Evolutionary conservation across 1,140 invertebrate genomes (phyloP).

Genomic region (Portunus trituberculatus): DNA sequence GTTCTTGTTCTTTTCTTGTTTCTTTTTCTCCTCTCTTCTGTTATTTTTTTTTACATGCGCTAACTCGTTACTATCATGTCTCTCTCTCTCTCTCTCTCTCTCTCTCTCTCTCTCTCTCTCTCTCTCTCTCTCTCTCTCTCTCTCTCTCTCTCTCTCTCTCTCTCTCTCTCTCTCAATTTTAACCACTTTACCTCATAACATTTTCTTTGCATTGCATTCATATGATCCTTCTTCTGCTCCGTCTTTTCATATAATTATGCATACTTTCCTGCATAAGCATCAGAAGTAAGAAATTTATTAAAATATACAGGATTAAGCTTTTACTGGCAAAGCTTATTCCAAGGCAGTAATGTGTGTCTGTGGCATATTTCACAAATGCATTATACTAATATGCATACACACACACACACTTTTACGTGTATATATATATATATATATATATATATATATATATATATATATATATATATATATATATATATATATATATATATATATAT

Average conservation of each 20-base stretch:
- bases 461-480: conserved; percentile 53
- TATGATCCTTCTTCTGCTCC: neutral
- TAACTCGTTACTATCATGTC: no score
- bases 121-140: no score
- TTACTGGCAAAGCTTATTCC: no score
- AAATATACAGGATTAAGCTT: neutral
- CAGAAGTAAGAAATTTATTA: neutral
- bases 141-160: no score
- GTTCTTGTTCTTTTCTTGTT: conserved; percentile 7
- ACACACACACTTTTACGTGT: conserved; percentile 32
- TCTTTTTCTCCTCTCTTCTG: neutral
- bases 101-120: no score
- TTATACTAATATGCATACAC: conserved; percentile 51
- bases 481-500: conserved; percentile 55
- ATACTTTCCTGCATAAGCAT: conserved; percentile 4
- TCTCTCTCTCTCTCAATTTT: neutral
- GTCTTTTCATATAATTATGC: neutral
- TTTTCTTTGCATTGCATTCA: neutral
- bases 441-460: conserved; percentile 52
- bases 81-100: no score
- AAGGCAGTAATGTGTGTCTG: no score
- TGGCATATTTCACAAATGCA: neutral
- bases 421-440: conserved; percentile 53
- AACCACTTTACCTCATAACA: neutral
- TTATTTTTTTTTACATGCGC: no score